These are phyloP conservation scores for Ostrea denselamellosa DNA, from an alignment of 1,140 invertebrate genomes.

Conservation along the genomic window DNA sequence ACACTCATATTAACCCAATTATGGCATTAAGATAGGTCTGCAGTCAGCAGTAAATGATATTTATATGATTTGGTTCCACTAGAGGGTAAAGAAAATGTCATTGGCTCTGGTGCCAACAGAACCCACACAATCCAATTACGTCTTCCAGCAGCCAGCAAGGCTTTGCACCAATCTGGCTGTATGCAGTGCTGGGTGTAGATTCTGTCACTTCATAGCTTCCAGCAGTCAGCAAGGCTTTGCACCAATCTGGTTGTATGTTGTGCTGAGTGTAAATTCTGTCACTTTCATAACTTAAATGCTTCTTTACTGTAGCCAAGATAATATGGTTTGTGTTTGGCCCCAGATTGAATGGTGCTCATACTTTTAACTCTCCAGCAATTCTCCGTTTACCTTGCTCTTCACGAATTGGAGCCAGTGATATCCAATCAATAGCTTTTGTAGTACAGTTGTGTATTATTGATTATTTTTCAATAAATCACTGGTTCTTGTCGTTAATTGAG, in stretches of 20 bases:
- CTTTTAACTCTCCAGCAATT: not conserved
- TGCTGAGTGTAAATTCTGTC: not conserved
- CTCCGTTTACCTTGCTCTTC: not conserved
- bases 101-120: not conserved
- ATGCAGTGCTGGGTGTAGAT: not conserved
- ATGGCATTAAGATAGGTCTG: slow-evolving; percentile 18
- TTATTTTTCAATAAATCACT: slow-evolving; percentile 34
- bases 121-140: slow-evolving; percentile 29
- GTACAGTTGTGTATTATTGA: slow-evolving; percentile 8
- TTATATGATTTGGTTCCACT: slow-evolving; percentile 35
- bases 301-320: not conserved
- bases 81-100: slow-evolving; percentile 15
- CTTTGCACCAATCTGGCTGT: not conserved
- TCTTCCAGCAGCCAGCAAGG: not conserved
- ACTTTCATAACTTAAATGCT: not conserved
- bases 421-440: not conserved
- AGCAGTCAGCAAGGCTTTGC: not conserved
- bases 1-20: slow-evolving; percentile 26
- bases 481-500: slow-evolving; percentile 8
- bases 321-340: not conserved
- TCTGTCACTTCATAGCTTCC: not conserved
- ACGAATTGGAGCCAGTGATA: not conserved
- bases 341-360: not conserved
- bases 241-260: slow-evolving; percentile 13
- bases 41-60: slow-evolving; percentile 20